Evolutionary conservation across 2,797 vertebrate species (phyloP), one percentile per base, ranked within the genome.

Genomic region (Chrosomus eos): DNA sequence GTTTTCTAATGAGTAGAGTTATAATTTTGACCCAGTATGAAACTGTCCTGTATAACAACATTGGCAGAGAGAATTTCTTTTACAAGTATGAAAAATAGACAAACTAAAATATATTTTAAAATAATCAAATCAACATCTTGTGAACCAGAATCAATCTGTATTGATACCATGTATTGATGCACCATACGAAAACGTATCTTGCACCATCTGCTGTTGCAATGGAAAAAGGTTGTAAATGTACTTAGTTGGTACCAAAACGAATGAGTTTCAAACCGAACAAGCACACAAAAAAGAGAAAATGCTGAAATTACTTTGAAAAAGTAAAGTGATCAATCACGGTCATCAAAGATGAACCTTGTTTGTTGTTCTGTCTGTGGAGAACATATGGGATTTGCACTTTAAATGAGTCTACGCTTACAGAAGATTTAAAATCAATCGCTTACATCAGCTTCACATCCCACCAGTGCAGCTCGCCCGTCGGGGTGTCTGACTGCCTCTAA

Each of bases 401-500:
- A 53, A 60, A 48, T 19, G 23, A 58, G 72, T 43, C 4, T 58
- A 51, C n/a, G 7, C 75, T 81, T 70, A 58, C 38, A 40, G 82
- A 76, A 78, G 83, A 83, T 80, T 84, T 88, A 80, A 62, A 80
- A 74, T 83, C 53, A 51, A 80, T 43, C 16, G 10, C 51, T 78
- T 58, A 5, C 38, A 68, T 71, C 43, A 62, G 60, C 72, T 83
- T 83, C 60, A 75, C 19, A 70, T 81, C 77, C 71, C 48, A 67
- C 36, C 75, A 21, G 58, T 53, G 16, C 4, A 51, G 36, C 71
- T 79, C 11, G 6, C 7, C n/a, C 73, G 51, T 28, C 74, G 21
- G 83, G 45, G 48, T 38, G 43, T 83, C 76, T 81, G 48, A 78
- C 45, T 36, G 71, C 66, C 62, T 36, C 78, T 88, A 89, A 88